A percentile compares a stretch with the other conserved stretches of the same genome.
phyloP scores from a whole-genome alignment of 1,140 invertebrate species.

The Pollicipes pollicipes region DNA sequence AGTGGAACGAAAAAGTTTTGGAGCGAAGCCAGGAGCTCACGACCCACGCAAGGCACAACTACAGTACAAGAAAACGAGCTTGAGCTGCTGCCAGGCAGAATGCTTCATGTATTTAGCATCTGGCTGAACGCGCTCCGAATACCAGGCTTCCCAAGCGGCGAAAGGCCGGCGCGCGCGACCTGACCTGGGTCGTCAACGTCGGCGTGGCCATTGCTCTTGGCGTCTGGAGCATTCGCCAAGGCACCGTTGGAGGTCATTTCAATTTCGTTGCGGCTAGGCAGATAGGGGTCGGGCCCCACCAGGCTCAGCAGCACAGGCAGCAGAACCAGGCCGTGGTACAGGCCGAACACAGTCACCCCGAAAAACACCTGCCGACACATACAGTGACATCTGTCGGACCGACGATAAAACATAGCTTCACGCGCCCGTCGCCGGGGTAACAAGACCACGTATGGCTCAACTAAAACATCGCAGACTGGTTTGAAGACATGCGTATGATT shows the following conservation, averaged over 20 bases:
- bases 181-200: not conserved
- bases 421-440: too few relatives aligned
- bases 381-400: conserved; percentile 20
- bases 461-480: too few relatives aligned
- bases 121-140: not conserved
- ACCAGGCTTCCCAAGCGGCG: not conserved
- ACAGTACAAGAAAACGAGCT: too few relatives aligned
- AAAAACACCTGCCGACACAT: conserved; percentile 43
- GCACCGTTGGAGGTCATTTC: not conserved
- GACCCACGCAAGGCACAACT: too few relatives aligned
- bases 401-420: too few relatives aligned
- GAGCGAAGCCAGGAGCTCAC: too few relatives aligned
- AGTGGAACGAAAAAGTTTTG: too few relatives aligned
- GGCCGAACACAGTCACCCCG: conserved; percentile 51
- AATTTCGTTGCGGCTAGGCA: not conserved
- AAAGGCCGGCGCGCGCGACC: not conserved
- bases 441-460: too few relatives aligned
- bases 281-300: conserved; percentile 42
- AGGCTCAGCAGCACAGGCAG: conserved; percentile 52
- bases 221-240: not conserved
- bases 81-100: too few relatives aligned
- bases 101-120: not conserved
- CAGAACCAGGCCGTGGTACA: conserved; percentile 55
- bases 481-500: too few relatives aligned
- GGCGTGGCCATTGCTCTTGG: not conserved